These are phyloP conservation scores for Sciurus vulgaris DNA, from an alignment of 2,797 vertebrate genomes.

Conservation along the genomic window DNA sequence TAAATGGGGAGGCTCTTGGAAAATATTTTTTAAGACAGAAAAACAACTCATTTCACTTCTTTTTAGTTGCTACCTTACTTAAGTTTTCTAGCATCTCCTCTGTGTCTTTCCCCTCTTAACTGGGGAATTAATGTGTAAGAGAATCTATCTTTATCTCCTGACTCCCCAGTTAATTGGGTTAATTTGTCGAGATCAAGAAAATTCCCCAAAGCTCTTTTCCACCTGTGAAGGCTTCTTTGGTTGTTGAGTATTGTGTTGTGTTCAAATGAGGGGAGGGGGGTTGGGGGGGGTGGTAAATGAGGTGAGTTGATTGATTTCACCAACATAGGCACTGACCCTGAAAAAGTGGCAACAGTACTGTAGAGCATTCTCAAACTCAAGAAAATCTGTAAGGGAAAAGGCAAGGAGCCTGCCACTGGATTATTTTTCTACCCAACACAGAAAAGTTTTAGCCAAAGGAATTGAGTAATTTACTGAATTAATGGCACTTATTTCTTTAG, in stretches of 20 bases:
- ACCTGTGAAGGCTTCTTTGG: not conserved
- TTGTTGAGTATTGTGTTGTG: not conserved
- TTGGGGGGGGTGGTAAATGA: too few species aligned
- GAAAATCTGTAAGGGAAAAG: not conserved
- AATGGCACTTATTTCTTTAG: not conserved
- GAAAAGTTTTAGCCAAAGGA: not conserved
- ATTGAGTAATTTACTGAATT: not conserved
- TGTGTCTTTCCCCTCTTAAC: not conserved
- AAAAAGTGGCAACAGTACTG: not conserved
- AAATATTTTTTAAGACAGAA: not conserved
- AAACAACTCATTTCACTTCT: not conserved
- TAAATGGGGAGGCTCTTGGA: not conserved
- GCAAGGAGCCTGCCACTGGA: not conserved
- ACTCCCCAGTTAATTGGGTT: conserved; percentile 46
- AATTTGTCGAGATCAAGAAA: conserved; percentile 58
- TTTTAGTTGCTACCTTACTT: not conserved
- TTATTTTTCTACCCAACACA: not conserved
- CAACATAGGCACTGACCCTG: not conserved
- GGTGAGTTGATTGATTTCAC: not conserved
- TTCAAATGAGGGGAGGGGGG: not conserved
- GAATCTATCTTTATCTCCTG: conserved; percentile 61
- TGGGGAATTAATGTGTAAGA: conserved; percentile 32
- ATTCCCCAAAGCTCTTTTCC: conserved; percentile 53
- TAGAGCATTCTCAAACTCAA: not conserved
- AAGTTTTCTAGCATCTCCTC: not conserved